These are phyloP conservation scores for Pempheris klunzingeri DNA, from an alignment of 2,797 vertebrate species.

Conservation along the genomic window DNA sequence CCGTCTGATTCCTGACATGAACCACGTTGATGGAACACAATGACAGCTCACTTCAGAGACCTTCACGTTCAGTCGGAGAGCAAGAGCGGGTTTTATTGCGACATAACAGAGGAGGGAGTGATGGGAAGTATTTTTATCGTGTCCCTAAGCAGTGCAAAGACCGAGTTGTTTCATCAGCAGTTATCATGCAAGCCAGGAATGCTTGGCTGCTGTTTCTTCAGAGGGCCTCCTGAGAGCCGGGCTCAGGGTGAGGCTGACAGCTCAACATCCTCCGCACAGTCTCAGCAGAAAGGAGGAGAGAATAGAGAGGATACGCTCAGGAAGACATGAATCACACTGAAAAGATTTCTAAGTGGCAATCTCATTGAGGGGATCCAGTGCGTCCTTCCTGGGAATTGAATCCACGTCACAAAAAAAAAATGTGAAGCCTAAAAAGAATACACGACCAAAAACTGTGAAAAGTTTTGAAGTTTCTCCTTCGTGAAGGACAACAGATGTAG, in stretches of 20 bases:
- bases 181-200: constrained; percentile 39
- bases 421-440: background rate
- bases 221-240: constrained; percentile 28
- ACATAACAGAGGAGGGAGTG: constrained; percentile 25
- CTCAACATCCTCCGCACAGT: background rate
- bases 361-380: background rate
- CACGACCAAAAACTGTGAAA: background rate
- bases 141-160: constrained; percentile 45
- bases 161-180: constrained; percentile 45
- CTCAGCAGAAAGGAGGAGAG: background rate
- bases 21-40: background rate
- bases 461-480: background rate
- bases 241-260: background rate
- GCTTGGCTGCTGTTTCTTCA: constrained; percentile 43
- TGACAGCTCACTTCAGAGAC: background rate
- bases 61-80: background rate
- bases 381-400: background rate
- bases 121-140: constrained; percentile 50
- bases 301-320: background rate
- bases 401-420: background rate
- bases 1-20: constrained; percentile 4
- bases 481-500: background rate
- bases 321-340: background rate
- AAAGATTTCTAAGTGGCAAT: background rate
- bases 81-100: constrained; percentile 34